Percentiles rank a stretch among this genome's conserved stretches.
Evolutionary conservation across 1,140 invertebrate genomes (phyloP).

Genomic region (Mercenaria mercenaria): DNA sequence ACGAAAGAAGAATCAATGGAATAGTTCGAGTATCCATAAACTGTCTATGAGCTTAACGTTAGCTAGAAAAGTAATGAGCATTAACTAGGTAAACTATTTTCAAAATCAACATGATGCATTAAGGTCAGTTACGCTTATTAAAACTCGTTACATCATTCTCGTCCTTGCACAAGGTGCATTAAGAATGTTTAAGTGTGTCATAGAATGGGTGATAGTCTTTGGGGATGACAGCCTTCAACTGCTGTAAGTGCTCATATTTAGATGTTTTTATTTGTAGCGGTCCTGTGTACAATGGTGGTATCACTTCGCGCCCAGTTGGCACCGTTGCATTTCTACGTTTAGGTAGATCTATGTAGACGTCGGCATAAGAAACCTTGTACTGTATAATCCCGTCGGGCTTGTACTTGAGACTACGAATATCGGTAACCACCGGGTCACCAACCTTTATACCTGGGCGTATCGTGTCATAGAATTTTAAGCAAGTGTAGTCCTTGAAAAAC

Average conservation of each 20-base stretch:
- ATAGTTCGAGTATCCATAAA: too few species aligned
- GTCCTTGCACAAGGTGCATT: too few species aligned
- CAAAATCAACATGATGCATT: too few species aligned
- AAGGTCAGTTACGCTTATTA: too few species aligned
- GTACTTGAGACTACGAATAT: slow-evolving; percentile 41
- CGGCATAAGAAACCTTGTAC: slow-evolving; percentile 22
- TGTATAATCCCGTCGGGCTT: slow-evolving; percentile 7
- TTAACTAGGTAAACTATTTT: too few species aligned
- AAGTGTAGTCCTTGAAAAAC: background rate
- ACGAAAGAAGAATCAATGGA: too few species aligned
- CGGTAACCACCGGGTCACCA: slow-evolving; percentile 45
- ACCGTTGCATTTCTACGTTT: background rate
- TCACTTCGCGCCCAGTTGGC: background rate
- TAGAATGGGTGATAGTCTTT: slow-evolving; percentile 61
- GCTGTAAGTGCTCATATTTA: slow-evolving; percentile 60
- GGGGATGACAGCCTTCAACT: slow-evolving; percentile 59
- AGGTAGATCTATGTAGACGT: slow-evolving; percentile 11
- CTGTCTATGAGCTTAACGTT: too few species aligned
- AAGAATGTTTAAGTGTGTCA: slow-evolving; percentile 30
- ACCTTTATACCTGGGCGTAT: slow-evolving; percentile 42
- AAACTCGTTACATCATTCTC: too few species aligned
- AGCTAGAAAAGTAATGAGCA: too few species aligned
- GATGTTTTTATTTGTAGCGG: slow-evolving; percentile 43
- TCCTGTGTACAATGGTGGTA: background rate
- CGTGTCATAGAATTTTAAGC: background rate